phyloP scores from a whole-genome alignment of 2,797 vertebrate genomes.

The Heterohyrax brucei region DNA sequence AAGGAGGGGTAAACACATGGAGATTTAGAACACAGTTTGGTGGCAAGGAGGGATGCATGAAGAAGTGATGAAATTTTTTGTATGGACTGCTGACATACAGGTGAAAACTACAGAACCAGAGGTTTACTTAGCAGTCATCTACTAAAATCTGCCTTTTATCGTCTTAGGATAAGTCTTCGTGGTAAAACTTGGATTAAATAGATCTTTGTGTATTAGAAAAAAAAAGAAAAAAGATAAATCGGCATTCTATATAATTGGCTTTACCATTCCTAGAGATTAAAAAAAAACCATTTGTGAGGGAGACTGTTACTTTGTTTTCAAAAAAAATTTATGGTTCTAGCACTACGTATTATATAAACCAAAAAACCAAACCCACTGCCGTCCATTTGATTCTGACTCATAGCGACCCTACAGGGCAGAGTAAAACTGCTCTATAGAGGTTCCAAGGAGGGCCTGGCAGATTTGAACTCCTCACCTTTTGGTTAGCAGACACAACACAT shows the following conservation, averaged over 20 bases:
- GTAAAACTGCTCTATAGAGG: no score
- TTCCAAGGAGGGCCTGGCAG: no score
- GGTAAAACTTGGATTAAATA: neutral
- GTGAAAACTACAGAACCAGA: neutral
- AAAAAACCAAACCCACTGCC: no score
- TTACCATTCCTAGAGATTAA: neutral
- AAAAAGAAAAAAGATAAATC: neutral
- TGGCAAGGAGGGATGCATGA: neutral
- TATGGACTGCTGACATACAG: neutral
- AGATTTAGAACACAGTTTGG: neutral
- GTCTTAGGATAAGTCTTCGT: neutral
- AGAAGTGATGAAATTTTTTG: neutral
- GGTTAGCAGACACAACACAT: no score
- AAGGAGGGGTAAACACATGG: neutral
- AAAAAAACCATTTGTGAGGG: slow-evolving; percentile 15
- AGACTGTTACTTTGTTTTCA: slow-evolving; percentile 19
- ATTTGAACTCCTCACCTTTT: no score
- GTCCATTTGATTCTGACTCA: no score
- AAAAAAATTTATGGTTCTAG: neutral
- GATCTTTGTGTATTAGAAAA: neutral
- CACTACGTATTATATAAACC: neutral
- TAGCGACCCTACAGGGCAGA: no score
- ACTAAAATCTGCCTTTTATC: neutral
- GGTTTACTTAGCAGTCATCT: neutral
- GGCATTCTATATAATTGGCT: neutral